These are phyloP conservation scores for Selene dorsalis DNA, from an alignment of 2,797 vertebrate genomes.

Conservation along the genomic window DNA sequence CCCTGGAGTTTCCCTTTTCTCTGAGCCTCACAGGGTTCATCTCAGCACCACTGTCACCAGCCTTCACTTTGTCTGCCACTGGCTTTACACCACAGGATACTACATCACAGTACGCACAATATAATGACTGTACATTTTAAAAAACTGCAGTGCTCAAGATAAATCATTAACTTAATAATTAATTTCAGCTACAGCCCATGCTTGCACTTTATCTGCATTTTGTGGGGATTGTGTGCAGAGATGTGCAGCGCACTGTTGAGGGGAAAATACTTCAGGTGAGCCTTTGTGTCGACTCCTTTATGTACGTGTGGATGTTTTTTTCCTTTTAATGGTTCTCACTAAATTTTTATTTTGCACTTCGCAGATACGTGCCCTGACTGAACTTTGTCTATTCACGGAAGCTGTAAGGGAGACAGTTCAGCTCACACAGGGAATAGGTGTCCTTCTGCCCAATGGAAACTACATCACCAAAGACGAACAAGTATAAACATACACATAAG, in stretches of 20 bases:
- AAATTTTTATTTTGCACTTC: slow-evolving; percentile 47
- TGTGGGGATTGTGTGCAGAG: slow-evolving; percentile 88
- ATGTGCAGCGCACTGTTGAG: slow-evolving; percentile 84
- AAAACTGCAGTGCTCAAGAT: background rate
- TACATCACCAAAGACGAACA: slow-evolving; percentile 60
- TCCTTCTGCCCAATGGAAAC: slow-evolving; percentile 79
- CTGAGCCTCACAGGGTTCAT: slow-evolving; percentile 85
- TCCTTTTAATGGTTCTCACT: slow-evolving; percentile 11
- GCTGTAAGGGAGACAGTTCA: slow-evolving; percentile 86
- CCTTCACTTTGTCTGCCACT: slow-evolving; percentile 89
- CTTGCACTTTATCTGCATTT: slow-evolving; percentile 90
- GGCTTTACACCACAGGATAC: slow-evolving; percentile 88
- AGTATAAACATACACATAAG: slow-evolving; percentile 63
- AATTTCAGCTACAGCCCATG: slow-evolving; percentile 89
- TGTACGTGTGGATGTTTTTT: slow-evolving; percentile 8
- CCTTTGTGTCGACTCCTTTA: slow-evolving; percentile 21
- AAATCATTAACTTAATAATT: background rate
- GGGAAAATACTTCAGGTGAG: slow-evolving; percentile 93
- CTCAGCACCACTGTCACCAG: slow-evolving; percentile 84
- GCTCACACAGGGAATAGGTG: slow-evolving; percentile 83
- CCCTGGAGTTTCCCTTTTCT: slow-evolving; percentile 92
- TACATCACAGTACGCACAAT: slow-evolving; percentile 84
- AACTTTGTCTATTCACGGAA: slow-evolving; percentile 88
- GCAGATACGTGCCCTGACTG: slow-evolving; percentile 89
- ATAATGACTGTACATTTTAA: background rate